These are phyloP conservation scores for Isaurus tuberculatus DNA, from an alignment of 92 coral and sea anemone genomes.

Conservation along the genomic window DNA sequence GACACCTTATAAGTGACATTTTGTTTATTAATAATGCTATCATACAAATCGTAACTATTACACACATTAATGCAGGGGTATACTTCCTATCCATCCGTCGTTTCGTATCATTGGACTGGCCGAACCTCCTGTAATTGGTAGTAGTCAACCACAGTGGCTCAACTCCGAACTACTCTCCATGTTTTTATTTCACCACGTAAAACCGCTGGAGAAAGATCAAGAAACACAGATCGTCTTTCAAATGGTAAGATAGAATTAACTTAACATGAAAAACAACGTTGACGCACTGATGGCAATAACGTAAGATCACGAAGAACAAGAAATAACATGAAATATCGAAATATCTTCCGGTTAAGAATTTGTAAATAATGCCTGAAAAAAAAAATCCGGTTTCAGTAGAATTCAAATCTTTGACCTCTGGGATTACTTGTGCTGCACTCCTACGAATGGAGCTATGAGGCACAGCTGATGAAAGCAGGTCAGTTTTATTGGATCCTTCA, in stretches of 20 bases:
- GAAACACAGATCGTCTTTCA: slow-evolving; percentile 88
- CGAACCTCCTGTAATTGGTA: slow-evolving; percentile 89
- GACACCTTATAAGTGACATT: too few relatives aligned
- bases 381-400: too few relatives aligned
- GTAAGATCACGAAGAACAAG: too few relatives aligned
- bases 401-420: too few relatives aligned
- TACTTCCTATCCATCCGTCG: slow-evolving; percentile 86
- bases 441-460: too few relatives aligned
- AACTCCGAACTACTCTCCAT: slow-evolving; percentile 90
- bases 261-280: neutral
- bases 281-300: too few relatives aligned
- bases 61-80: slow-evolving; percentile 76
- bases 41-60: neutral
- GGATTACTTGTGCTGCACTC: too few relatives aligned
- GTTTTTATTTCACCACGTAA: slow-evolving; percentile 91
- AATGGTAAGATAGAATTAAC: slow-evolving; percentile 65
- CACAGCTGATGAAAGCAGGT: too few relatives aligned
- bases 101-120: slow-evolving; percentile 95
- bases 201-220: slow-evolving; percentile 77
- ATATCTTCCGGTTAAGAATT: too few relatives aligned
- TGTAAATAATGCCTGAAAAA: too few relatives aligned
- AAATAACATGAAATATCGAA: too few relatives aligned
- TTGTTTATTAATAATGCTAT: neutral
- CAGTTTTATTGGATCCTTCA: too few relatives aligned
- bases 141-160: slow-evolving; percentile 93